Evolutionary conservation across 30 jellyfish, hydroid and myxozoan genomes (phyloP).

Genomic region (Nemopilema nomurai): DNA sequence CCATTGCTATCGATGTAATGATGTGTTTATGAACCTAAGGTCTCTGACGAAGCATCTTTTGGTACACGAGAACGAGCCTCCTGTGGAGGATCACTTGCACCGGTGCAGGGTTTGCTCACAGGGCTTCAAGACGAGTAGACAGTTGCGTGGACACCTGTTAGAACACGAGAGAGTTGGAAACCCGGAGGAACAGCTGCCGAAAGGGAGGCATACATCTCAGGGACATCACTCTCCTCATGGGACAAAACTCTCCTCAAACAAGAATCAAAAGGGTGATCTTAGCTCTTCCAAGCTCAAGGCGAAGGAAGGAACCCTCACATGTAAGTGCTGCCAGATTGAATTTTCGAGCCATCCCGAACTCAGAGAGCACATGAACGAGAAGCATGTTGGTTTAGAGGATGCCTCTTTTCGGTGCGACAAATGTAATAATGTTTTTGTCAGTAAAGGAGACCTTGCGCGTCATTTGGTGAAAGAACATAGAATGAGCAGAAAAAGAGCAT

Average conservation of each 20-base stretch:
- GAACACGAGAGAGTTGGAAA: conserved; percentile 42
- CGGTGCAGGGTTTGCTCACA: conserved; percentile 65
- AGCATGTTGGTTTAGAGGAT: conserved; percentile 59
- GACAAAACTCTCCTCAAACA: not conserved
- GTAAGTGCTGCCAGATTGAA: conserved; percentile 29
- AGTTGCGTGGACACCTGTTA: conserved; percentile 39
- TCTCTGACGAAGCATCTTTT: conserved; percentile 79
- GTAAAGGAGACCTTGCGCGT: conserved; percentile 14
- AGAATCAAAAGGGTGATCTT: not conserved
- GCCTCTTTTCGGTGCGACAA: conserved; percentile 60
- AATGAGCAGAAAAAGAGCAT: conserved; percentile 37
- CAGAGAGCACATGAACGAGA: conserved; percentile 43
- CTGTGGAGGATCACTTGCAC: conserved; percentile 1
- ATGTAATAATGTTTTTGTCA: conserved; percentile 29
- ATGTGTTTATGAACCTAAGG: conserved; percentile 73
- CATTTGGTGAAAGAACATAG: conserved; percentile 35
- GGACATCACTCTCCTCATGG: not conserved
- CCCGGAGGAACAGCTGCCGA: not conserved
- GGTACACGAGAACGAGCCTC: conserved; percentile 59
- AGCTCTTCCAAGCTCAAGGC: not conserved
- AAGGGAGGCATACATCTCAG: not conserved
- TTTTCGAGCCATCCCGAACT: conserved; percentile 15
- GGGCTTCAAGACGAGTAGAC: conserved; percentile 51
- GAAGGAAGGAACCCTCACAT: conserved; percentile 2
- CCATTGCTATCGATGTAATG: conserved; percentile 79